phyloP scores from a whole-genome alignment of 2,113 vertebrate species.

The Oncorhynchus kisutch region DNA sequence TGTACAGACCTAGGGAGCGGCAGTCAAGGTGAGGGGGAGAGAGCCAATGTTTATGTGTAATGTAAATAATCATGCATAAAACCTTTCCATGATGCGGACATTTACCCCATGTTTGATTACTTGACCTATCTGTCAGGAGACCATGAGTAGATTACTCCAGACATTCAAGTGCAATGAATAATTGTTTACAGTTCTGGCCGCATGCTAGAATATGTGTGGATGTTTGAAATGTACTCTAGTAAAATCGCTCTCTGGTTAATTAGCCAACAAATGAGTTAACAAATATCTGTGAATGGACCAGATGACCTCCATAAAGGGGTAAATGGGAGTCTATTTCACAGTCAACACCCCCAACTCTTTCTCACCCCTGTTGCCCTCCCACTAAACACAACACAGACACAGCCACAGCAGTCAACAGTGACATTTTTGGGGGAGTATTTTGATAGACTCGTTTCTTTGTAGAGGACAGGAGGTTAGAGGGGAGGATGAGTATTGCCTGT shows the following conservation, averaged over 20 bases:
- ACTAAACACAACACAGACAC: not conserved
- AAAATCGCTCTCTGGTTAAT: slow-evolving; percentile 2
- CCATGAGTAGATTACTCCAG: not conserved
- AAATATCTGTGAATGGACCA: slow-evolving; percentile 1
- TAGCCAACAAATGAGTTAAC: slow-evolving; percentile 8
- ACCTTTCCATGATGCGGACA: not conserved
- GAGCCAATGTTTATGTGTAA: slow-evolving; percentile 14
- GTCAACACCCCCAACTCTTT: not conserved
- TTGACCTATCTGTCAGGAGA: not conserved
- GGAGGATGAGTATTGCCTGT: too few relatives aligned
- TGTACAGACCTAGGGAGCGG: not conserved
- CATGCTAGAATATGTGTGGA: not conserved
- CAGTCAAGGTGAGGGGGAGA: not conserved
- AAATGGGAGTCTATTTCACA: not conserved
- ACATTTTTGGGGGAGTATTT: not conserved
- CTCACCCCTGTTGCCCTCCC: not conserved
- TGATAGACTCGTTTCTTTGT: not conserved
- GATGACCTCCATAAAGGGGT: not conserved
- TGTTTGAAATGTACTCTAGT: not conserved
- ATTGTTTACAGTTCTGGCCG: not conserved
- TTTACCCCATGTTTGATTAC: slow-evolving; percentile 12
- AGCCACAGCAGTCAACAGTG: not conserved
- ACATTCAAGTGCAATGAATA: not conserved
- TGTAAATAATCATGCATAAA: not conserved
- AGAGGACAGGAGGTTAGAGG: not conserved